These are phyloP conservation scores for Aphelenchoides fujianensis DNA, from an alignment of 1,140 invertebrate species.

Conservation along the genomic window DNA sequence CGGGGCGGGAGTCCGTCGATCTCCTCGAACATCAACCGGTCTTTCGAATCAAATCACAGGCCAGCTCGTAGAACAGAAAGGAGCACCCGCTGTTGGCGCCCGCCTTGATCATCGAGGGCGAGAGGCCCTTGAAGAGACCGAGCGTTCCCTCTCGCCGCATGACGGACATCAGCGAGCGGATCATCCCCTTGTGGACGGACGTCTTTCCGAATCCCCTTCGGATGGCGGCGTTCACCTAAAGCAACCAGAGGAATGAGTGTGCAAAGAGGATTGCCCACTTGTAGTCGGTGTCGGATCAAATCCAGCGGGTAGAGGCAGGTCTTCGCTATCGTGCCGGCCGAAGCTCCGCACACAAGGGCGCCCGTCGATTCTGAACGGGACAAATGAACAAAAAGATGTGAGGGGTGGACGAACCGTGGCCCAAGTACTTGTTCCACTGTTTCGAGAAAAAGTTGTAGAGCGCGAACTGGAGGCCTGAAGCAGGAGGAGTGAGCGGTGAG, in stretches of 20 bases:
- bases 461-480: constrained; percentile 35
- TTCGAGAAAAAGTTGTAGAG: constrained; percentile 33
- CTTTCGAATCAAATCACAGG: constrained; percentile 29
- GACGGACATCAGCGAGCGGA: constrained; percentile 13
- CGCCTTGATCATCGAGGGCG: constrained; percentile 35
- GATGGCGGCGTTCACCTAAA: constrained; percentile 35
- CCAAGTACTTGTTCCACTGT: constrained; percentile 27
- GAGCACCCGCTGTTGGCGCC: constrained; percentile 36
- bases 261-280: constrained; percentile 24
- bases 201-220: constrained; percentile 21
- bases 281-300: constrained; percentile 36
- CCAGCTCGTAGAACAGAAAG: constrained; percentile 41
- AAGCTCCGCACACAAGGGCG: constrained; percentile 26
- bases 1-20: neutral
- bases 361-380: constrained; percentile 31
- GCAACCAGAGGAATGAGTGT: constrained; percentile 27
- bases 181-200: constrained; percentile 25
- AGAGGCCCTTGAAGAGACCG: constrained; percentile 40
- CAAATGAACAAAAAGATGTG: neutral
- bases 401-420: constrained; percentile 12
- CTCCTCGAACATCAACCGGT: neutral
- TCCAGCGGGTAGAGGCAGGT: constrained; percentile 40
- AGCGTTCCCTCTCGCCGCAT: constrained; percentile 23
- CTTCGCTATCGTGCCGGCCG: constrained; percentile 41
- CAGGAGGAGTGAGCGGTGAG: neutral